Evolutionary conservation across 1,140 invertebrate species (phyloP).

Genomic region (Eulimnadia texana): DNA sequence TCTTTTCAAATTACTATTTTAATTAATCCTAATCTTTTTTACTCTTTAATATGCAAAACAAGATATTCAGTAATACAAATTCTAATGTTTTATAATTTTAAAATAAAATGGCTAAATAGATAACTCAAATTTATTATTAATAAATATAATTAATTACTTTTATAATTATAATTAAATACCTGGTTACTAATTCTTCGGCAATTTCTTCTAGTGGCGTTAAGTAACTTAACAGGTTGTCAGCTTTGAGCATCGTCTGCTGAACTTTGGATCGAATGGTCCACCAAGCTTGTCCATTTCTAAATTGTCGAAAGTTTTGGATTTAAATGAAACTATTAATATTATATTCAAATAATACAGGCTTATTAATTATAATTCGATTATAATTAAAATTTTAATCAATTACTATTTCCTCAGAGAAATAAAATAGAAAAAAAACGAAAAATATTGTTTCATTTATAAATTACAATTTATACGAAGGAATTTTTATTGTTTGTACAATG

Average conservation of each 20-base stretch:
- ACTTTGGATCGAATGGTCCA: constrained; percentile 61
- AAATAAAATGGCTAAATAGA: no score
- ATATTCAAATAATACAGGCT: no score
- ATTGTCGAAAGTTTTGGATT: no score
- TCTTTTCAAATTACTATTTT: no score
- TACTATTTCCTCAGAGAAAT: background rate
- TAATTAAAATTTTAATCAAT: constrained; percentile 18
- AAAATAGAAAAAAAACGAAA: background rate
- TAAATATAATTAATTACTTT: background rate
- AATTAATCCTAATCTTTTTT: no score
- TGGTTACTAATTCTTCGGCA: constrained; percentile 35
- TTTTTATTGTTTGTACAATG: no score
- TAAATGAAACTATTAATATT: no score
- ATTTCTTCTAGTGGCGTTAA: constrained; percentile 54
- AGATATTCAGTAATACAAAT: constrained; percentile 6
- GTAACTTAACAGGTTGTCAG: constrained; percentile 55
- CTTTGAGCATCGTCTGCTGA: constrained; percentile 66
- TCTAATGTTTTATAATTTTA: no score
- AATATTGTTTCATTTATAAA: no score
- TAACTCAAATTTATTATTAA: constrained; percentile 4
- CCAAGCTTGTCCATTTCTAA: constrained; percentile 73
- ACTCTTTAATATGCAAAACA: no score
- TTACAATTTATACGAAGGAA: no score
- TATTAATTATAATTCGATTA: no score
- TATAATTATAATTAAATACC: constrained; percentile 15